A percentile compares a stretch with the other conserved stretches of the same genome.
Evolutionary conservation across 2,888 invertebrate species (phyloP).

Genomic region (Oscheius sp.): DNA sequence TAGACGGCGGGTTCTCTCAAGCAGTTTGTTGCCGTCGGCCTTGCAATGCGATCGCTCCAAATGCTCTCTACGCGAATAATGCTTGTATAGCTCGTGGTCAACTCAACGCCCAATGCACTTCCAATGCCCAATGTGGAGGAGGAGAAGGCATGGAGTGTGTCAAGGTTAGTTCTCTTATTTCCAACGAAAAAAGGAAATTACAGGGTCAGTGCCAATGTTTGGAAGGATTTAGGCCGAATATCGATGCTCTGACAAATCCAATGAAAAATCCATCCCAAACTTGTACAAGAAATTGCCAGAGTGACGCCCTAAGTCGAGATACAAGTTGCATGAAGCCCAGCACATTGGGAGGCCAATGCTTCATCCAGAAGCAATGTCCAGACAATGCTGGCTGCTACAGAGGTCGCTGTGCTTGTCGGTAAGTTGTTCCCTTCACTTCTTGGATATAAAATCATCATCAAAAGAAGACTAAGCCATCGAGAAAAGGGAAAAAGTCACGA

Average conservation of each 20-base stretch:
- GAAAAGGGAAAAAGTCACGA: too few relatives aligned
- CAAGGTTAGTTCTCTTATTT: slow-evolving; percentile 31
- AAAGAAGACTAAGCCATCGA: too few relatives aligned
- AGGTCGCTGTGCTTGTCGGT: slow-evolving; percentile 66
- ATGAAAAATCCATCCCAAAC: slow-evolving; percentile 67
- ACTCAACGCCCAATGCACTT: slow-evolving; percentile 60
- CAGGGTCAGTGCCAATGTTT: slow-evolving; percentile 66
- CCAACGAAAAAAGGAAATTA: not conserved
- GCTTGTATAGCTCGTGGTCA: slow-evolving; percentile 67
- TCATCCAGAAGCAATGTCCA: slow-evolving; percentile 69
- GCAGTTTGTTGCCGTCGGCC: slow-evolving; percentile 69
- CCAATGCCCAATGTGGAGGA: slow-evolving; percentile 68
- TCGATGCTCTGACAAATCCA: slow-evolving; percentile 66
- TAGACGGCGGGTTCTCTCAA: slow-evolving; percentile 60
- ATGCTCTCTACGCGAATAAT: slow-evolving; percentile 68
- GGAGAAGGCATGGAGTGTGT: slow-evolving; percentile 69
- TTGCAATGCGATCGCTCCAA: slow-evolving; percentile 69
- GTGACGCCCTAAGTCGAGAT: slow-evolving; percentile 62
- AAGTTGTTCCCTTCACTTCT: too few relatives aligned
- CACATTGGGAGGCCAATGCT: slow-evolving; percentile 64
- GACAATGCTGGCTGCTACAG: slow-evolving; percentile 68
- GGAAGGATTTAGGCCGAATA: slow-evolving; percentile 63
- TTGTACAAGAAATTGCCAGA: slow-evolving; percentile 64
- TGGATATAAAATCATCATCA: too few relatives aligned
- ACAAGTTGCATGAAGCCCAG: slow-evolving; percentile 64